A percentile compares a stretch with the other conserved stretches of the same genome.
These are phyloP conservation scores for Calameuta pallipes DNA, from an alignment of 2,888 invertebrate species.

Conservation along the genomic window DNA sequence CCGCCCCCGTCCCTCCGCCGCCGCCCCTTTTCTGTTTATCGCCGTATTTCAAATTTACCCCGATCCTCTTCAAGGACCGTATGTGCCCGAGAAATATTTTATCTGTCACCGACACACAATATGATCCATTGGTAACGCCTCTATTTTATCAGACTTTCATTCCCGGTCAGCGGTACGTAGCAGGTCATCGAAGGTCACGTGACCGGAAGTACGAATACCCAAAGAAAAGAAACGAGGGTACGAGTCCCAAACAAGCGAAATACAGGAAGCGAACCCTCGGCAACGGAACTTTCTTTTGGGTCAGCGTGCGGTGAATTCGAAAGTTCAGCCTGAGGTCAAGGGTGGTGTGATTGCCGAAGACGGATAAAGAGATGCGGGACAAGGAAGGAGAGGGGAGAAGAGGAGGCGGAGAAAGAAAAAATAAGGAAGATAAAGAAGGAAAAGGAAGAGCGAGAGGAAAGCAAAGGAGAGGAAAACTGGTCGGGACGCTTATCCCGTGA, in stretches of 20 bases:
- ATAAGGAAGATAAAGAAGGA: background rate
- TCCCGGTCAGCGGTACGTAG: background rate
- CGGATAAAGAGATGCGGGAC: background rate
- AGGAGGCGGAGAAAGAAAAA: background rate
- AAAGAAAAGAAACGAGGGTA: background rate
- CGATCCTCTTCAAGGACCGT: background rate
- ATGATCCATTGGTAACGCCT: background rate
- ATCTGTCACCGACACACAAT: background rate
- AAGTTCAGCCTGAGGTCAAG: background rate
- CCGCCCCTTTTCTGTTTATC: background rate
- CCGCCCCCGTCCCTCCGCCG: too few relatives aligned
- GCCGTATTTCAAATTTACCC: constrained; percentile 5
- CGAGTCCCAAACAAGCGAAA: background rate
- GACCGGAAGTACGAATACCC: background rate
- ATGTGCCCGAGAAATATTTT: constrained; percentile 3
- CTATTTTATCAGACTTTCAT: background rate
- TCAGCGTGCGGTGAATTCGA: background rate
- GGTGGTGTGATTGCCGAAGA: background rate
- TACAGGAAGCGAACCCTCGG: background rate
- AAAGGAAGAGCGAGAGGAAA: background rate
- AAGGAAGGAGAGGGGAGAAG: background rate
- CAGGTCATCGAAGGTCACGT: background rate
- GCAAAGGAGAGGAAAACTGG: background rate
- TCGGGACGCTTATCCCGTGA: background rate
- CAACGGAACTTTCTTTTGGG: background rate